Evolutionary conservation across 37 sponge, comb jelly and placozoan species (phyloP), one percentile per base, ranked within the genome.

Genomic region (Beroe ovata): DNA sequence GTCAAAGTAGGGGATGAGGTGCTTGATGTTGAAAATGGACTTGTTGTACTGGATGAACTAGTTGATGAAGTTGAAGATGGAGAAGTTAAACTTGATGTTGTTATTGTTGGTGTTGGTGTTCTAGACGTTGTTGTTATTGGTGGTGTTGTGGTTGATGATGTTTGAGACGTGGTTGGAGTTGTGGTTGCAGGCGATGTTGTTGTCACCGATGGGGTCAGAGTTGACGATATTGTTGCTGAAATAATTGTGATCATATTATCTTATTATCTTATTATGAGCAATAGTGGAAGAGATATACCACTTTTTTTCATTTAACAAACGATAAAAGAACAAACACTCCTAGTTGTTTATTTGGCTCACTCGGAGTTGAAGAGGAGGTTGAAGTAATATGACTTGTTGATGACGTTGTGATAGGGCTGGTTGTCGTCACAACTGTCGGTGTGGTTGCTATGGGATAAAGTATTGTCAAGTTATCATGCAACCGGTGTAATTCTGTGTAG

Each of bases 61-160:
- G 28, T 62, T 8, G 63, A 62, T n/a, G 63, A 62, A 29, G 28
- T 62, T 62, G 63, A 62, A 20, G 63, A 29, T 20, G 63, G 26
- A 18, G 63, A 58, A 19, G 59, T 58, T 58, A 16, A 19, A 16
- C 59, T 62, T 62, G 63, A 62, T 8, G 63, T 20, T 6, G n/a
- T n/a, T n/a, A 6, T 62, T 62, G 63, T 28, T 62, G 63, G 63
- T 6, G 63, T 62, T 28, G 63, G 8, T 62, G 63, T 62, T 6
- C 63, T 62, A 6, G 59, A 19, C 59, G 59, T 58, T 58, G 63
- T 20, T 20, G 63, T 28, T 23, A 4, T n/a, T 62, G 11, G n/a
- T 62, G 63, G 23, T 28, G 63, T 62, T 62, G 63, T 62, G 59
- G 63, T 62, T 18, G 63, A 62, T 6, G 22, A n/a, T 16, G 63